Base-by-base conservation (phyloP, 1,140 invertebrate species). In the Nebria ingens region DNA sequence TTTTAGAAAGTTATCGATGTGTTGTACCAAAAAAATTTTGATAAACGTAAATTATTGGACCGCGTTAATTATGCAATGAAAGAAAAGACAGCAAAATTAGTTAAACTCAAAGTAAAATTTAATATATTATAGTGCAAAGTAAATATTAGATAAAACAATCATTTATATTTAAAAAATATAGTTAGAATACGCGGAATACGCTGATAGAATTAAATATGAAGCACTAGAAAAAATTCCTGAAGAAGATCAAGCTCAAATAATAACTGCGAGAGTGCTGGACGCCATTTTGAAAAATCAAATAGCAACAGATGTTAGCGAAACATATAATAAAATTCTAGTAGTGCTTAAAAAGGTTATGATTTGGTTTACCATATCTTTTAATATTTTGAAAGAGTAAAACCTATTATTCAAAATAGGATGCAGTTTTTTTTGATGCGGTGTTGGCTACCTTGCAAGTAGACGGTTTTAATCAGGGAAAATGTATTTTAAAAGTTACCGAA, bases 271-370 rank as follows among this genome's bases (percentile, higher is more conserved):
- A 58, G 73, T 78, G 2, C 74, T 77, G 59, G 67, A 72, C 57
- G 75, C 74, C 0, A 72, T 79, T 17, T 73, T 80, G 6, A 81
- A 80, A 61, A 73, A 76, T 59, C 79, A 80, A 54, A 76, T 79
- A 0, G 81, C 80, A 0, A 69, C 77, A 52, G 74, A 76, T 11
- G 79, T 83, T 55, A 69, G 72, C 52, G 68, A 74, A 22, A 79
- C 79, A 56, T 84, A 82, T 54, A 70, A 69, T 54, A 72, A 74
- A 57, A 81, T 83, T 59, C 60, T 80, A 23, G 70, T 75, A 25
- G 78, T 80, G 19, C 68, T 84, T 19, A 80, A 77, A 65, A 79
- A 82, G 71, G 81, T 81, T 61, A 53, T 17, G 40, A 22, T 51
- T 2, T 51, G n/a, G n/a, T n/a, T n/a, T n/a, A n/a, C n/a, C n/a